Conservation (phyloP, 2,888 invertebrate genomes). For the Creontiades dilutus region DNA sequence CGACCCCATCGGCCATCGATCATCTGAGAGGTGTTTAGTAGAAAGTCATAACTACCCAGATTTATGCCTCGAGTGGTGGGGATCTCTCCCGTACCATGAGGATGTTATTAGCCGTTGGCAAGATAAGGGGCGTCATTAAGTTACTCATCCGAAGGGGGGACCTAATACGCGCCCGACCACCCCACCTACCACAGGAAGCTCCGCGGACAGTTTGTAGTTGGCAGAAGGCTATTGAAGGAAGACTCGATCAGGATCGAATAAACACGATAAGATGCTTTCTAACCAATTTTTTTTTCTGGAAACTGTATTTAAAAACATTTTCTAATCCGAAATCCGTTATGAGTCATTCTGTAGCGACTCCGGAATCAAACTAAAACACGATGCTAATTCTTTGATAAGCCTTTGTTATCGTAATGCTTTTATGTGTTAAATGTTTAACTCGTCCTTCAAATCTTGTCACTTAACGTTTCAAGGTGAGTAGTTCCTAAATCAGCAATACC, state of each 20-base stretch:
- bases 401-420: no score
- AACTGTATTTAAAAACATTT: no score
- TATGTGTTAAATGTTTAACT: no score
- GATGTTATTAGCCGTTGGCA: conserved; percentile 25
- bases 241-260: neutral
- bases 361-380: no score
- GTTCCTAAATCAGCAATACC: no score
- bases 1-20: neutral
- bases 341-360: no score
- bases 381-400: no score
- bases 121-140: conserved; percentile 5
- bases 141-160: neutral
- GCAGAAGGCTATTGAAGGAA: neutral
- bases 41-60: conserved; percentile 9
- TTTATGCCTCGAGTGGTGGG: neutral
- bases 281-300: no score
- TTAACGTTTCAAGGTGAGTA: no score
- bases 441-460: no score
- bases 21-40: conserved; percentile 29
- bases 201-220: neutral
- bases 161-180: neutral
- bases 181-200: no score
- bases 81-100: neutral
- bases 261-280: neutral
- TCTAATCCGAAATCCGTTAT: no score